phyloP scores from a whole-genome alignment of 1,140 invertebrate species.

The Drosophila subpulchrella region DNA sequence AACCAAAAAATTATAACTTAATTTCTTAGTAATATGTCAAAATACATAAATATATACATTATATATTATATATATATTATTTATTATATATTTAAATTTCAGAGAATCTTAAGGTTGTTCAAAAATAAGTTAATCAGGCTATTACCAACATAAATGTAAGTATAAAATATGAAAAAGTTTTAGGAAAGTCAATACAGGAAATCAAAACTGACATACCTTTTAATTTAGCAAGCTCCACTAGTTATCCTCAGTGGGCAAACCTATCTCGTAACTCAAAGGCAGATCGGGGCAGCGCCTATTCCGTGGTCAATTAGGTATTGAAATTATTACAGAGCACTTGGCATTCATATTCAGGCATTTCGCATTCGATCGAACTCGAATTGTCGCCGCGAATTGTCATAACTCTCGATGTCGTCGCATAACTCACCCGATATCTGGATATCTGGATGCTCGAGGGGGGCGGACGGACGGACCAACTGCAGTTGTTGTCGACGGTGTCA shows the following conservation, averaged over 20 bases:
- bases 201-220: too few species aligned
- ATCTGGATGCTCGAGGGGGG: constrained; percentile 9
- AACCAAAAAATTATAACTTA: too few species aligned
- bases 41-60: too few species aligned
- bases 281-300: constrained; percentile 7
- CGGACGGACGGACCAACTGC: background rate
- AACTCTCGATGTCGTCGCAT: constrained; percentile 68
- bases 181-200: too few species aligned
- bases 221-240: too few species aligned
- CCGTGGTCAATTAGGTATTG: constrained; percentile 43
- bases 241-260: background rate
- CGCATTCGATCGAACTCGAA: constrained; percentile 41
- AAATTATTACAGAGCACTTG: constrained; percentile 51
- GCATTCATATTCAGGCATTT: constrained; percentile 59
- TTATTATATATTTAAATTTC: too few species aligned
- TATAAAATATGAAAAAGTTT: too few species aligned
- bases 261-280: constrained; percentile 11
- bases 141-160: too few species aligned
- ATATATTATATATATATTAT: too few species aligned
- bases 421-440: constrained; percentile 45
- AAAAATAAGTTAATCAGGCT: too few species aligned
- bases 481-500: constrained; percentile 51
- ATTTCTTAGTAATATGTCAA: too few species aligned
- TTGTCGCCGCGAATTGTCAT: constrained; percentile 68
- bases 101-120: too few species aligned